Evolutionary conservation across 2,797 vertebrate species (phyloP), one percentile per base, ranked within the genome.

Genomic region (Premnoplex brunnescens): DNA sequence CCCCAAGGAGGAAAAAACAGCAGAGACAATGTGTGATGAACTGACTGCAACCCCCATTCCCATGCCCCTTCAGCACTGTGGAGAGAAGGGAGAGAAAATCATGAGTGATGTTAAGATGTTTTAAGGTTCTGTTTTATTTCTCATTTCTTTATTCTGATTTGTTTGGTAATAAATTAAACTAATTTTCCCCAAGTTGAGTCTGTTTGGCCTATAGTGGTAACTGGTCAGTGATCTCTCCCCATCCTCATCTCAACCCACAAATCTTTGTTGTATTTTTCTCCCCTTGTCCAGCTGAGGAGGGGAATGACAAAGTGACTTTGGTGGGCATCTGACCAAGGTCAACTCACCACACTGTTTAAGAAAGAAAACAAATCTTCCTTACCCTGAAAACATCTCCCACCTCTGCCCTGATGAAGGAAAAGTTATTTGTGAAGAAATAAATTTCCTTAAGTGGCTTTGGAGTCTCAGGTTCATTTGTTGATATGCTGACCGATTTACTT

Each of bases 221-320:
- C 27, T 19, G 37, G n/a, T 30, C 52, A 64, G 13, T 69, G 51
- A 74, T 36, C n/a, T 82, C 44, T 83, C 30, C 41, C 66, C 0
- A 0, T 36, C 26, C n/a, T 69, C 78, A 52, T 54, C 34, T 59
- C 14, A 14, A 55, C 22, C 14, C 56, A n/a, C 0, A 0, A 82
- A 27, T 26, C 36, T 73, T 73, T 32, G 4, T 14, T n/a, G 17
- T 36, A 32, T 46, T 78, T 72, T 46, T 52, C 21, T 66, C 27
- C 18, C 12, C 14, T 23, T 30, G 5, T 66, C 46, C 52, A 78
- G 34, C 26, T 60, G 41, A 43, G 27, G 52, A 82, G 5, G 8
- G 23, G 20, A 39, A 41, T 49, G 32, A 46, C 37, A 86, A 7
- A 60, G 55, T 1, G 3, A 9, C 23, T 74, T 69, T 44, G 36